Conservation (phyloP, 2,888 invertebrate genomes). For the Mesorhabditis belari region DNA sequence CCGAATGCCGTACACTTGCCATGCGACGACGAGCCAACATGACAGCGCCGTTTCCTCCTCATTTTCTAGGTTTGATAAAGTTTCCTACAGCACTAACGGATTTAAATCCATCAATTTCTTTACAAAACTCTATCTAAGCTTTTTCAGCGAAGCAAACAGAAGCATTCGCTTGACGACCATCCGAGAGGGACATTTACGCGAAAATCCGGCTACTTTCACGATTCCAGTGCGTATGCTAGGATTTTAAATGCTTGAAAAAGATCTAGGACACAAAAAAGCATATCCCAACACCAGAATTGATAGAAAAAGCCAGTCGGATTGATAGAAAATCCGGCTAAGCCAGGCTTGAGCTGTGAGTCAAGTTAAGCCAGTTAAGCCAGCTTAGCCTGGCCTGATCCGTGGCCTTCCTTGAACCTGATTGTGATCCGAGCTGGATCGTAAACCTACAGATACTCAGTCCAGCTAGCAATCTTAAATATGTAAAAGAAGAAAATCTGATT, state of each 20-base stretch:
- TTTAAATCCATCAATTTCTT: too few relatives aligned
- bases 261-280: not conserved
- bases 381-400: too few relatives aligned
- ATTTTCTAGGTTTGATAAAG: slow-evolving; percentile 8
- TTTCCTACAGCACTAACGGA: slow-evolving; percentile 1
- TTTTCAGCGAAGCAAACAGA: not conserved
- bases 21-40: not conserved
- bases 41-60: not conserved
- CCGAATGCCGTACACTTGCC: slow-evolving; percentile 12
- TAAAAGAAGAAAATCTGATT: too few relatives aligned
- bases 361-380: too few relatives aligned
- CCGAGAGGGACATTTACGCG: slow-evolving; percentile 28
- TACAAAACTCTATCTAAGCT: not conserved
- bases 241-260: not conserved
- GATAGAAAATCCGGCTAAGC: not conserved
- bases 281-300: too few relatives aligned
- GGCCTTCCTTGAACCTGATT: too few relatives aligned
- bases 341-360: too few relatives aligned
- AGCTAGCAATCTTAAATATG: too few relatives aligned
- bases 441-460: too few relatives aligned
- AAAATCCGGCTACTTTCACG: slow-evolving; percentile 21
- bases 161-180: slow-evolving; percentile 14
- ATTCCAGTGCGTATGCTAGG: slow-evolving; percentile 16
- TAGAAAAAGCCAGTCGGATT: too few relatives aligned
- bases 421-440: too few relatives aligned